Evolutionary conservation across 2,113 vertebrate genomes (phyloP), one percentile per base, ranked within the genome.

Genomic region (Grantiella picta): DNA sequence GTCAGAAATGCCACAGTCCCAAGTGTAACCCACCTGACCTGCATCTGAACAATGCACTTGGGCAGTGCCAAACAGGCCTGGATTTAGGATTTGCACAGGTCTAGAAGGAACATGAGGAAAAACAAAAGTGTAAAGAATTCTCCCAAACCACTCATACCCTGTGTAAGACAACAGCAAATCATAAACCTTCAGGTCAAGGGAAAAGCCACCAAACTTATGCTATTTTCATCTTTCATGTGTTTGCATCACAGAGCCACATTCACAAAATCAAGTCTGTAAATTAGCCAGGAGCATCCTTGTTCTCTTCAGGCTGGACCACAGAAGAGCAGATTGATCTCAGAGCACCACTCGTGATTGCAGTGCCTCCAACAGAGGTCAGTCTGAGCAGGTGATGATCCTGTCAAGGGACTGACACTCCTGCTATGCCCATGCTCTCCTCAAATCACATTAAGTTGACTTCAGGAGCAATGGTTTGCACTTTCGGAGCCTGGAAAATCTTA

Each of bases 381-480:
- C 35, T 57, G 53, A 10, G 13, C 35, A 50, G 44, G 5, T 2
- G 29, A 81, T 2, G 29, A 81, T 3, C 29, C 77, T 61, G 19
- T 3, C 15, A 8, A 31, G 40, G n/a, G 22, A 23, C 71, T 16
- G 36, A 44, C 38, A 27, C 23, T 35, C 29, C 61, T 72, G 35
- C 60, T 23, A 0, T 38, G 53, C 57, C 36, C 42, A 35, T 8
- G 12, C 6, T 15, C 22, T 22, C 22, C 15, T 12, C 29, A 45
- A 7, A 52, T 21, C 61, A 59, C 69, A 21, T 6, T 4, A 13
- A 36, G 28, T 0, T 2, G 1, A 19, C 20, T 56, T 71, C 11
- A 60, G 40, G 22, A 19, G 9, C 12, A 68, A 15, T 16, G 24
- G 9, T 47, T 63, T 56, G n/a, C 70, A 45, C 57, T 47, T 72